Percentiles rank a stretch among this genome's conserved stretches.
These are phyloP conservation scores for Pammene aurita DNA, from an alignment of 2,888 invertebrate genomes.

Conservation along the genomic window DNA sequence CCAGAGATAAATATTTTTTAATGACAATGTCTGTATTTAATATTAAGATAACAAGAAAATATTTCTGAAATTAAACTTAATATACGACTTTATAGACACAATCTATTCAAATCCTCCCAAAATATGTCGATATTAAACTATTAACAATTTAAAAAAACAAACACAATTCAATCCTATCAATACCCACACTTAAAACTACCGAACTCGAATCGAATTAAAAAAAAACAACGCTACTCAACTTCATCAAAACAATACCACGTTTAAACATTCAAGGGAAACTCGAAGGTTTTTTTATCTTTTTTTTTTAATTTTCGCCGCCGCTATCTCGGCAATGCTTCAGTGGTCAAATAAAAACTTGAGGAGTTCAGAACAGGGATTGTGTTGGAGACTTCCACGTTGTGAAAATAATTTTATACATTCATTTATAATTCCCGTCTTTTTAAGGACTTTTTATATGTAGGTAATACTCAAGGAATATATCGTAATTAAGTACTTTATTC, in stretches of 20 bases:
- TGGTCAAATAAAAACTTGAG: constrained; percentile 83
- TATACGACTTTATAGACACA: no score
- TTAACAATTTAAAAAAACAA: constrained; percentile 10
- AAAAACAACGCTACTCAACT: constrained; percentile 42
- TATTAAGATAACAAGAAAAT: no score
- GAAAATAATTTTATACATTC: neutral
- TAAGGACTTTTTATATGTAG: no score
- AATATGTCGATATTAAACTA: neutral
- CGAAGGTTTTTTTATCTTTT: constrained; percentile 60
- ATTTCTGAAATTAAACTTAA: no score
- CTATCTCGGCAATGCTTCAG: constrained; percentile 83
- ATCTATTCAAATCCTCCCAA: no score
- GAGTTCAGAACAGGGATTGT: constrained; percentile 67
- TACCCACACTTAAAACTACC: constrained; percentile 46
- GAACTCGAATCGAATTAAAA: constrained; percentile 49
- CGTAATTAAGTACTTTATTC: no score
- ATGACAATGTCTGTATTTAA: no score
- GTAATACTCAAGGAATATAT: no score
- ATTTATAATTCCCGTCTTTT: neutral
- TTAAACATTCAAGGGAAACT: constrained; percentile 54
- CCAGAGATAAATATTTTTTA: no score
- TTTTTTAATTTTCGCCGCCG: constrained; percentile 81
- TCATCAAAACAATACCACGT: constrained; percentile 53
- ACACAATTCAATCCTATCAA: constrained; percentile 34
- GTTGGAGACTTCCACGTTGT: constrained; percentile 45